Evolutionary conservation across 1,140 invertebrate species (phyloP).

Genomic region (Drosophila oshimai): DNA sequence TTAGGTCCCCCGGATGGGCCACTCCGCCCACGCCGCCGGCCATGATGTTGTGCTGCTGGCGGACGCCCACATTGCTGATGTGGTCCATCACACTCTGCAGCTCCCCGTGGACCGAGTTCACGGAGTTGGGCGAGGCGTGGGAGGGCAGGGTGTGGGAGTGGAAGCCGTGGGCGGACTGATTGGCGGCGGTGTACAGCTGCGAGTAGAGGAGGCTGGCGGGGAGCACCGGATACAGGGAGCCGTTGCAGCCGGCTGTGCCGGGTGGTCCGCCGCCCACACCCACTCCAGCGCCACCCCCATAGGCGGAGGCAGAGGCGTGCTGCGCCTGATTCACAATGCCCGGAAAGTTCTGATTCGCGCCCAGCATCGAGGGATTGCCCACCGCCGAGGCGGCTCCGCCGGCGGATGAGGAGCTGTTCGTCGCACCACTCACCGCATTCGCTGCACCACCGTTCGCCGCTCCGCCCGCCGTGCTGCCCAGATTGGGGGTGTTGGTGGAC

Average conservation of each 20-base stretch:
- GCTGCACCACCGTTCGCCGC: slow-evolving; percentile 87
- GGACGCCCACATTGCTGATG: slow-evolving; percentile 84
- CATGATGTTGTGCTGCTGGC: slow-evolving; percentile 84
- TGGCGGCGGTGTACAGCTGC: slow-evolving; percentile 90
- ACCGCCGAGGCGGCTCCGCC: slow-evolving; percentile 84
- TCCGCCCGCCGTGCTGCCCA: slow-evolving; percentile 61
- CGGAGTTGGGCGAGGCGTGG: slow-evolving; percentile 85
- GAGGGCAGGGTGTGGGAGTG: slow-evolving; percentile 87
- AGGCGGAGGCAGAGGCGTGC: slow-evolving; percentile 66
- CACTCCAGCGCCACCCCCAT: slow-evolving; percentile 49
- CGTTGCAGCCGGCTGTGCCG: slow-evolving; percentile 84
- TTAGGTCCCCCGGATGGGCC: slow-evolving; percentile 83
- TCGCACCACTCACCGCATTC: slow-evolving; percentile 73
- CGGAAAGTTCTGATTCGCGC: slow-evolving; percentile 76
- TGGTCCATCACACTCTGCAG: slow-evolving; percentile 89
- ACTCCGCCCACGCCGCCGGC: slow-evolving; percentile 83
- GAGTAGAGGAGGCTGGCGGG: slow-evolving; percentile 92
- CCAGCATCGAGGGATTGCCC: slow-evolving; percentile 80
- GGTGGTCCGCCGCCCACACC: slow-evolving; percentile 61
- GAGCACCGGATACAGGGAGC: slow-evolving; percentile 88
- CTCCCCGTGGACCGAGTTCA: slow-evolving; percentile 86
- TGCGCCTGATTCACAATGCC: slow-evolving; percentile 78
- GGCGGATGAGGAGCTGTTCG: slow-evolving; percentile 85
- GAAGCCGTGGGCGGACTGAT: slow-evolving; percentile 90
- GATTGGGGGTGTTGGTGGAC: slow-evolving; percentile 84